phyloP scores from a whole-genome alignment of 2,113 vertebrate species.

The Noctilio leporinus region DNA sequence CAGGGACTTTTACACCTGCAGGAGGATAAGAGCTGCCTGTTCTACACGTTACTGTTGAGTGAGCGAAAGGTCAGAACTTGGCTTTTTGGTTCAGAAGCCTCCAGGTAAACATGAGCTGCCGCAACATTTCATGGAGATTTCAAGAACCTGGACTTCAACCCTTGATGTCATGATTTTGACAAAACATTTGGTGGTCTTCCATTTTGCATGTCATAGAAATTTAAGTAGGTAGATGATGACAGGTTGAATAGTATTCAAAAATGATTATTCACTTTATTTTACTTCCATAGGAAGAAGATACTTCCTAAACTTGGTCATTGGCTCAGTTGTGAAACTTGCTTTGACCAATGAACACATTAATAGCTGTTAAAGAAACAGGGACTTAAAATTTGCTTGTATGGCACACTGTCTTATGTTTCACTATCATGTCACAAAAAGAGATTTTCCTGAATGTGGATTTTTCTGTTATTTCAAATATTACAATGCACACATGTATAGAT shows the following conservation, averaged over 20 bases:
- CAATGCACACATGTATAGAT: not conserved
- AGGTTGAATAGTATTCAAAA: not conserved
- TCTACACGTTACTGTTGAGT: not conserved
- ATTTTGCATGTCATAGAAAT: not conserved
- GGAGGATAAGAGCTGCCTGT: rapidly evolving
- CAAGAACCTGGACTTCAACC: not conserved
- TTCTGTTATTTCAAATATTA: not conserved
- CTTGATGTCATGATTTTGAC: not conserved
- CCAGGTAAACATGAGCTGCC: not conserved
- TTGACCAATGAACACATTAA: not conserved
- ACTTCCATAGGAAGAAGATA: not conserved
- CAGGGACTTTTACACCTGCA: not conserved
- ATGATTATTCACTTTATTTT: not conserved
- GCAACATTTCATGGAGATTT: not conserved
- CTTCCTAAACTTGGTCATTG: not conserved
- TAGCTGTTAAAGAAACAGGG: not conserved
- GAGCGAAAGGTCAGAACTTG: not conserved
- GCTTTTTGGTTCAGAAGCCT: not conserved
- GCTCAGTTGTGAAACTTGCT: not conserved
- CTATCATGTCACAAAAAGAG: not conserved
- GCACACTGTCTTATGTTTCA: not conserved
- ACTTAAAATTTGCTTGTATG: not conserved
- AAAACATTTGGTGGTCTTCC: not conserved
- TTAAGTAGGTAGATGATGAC: not conserved
- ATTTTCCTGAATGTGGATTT: not conserved